Conservation (phyloP, 1,140 invertebrate species). For the Mylabris phalerata region DNA sequence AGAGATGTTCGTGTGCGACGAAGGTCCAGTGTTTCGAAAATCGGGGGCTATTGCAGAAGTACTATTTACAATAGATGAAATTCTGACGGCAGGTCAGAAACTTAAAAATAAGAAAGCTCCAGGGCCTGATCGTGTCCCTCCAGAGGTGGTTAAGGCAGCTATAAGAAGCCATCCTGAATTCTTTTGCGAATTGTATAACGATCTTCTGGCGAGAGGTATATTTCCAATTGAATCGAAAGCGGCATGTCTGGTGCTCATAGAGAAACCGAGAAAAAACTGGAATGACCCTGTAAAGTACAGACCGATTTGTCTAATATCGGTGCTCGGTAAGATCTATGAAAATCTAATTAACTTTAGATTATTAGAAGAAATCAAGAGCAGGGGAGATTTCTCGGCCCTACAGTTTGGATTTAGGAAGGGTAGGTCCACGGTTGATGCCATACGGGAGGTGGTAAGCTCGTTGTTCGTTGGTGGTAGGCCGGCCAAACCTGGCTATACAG, state of each 20-base stretch:
- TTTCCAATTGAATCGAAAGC: not conserved
- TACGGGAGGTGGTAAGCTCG: not conserved
- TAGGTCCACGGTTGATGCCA: not conserved
- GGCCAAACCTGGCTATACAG: too few species aligned
- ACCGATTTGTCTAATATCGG: slow-evolving; percentile 1
- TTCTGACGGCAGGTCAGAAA: not conserved
- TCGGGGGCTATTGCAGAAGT: not conserved
- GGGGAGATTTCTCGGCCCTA: too few species aligned
- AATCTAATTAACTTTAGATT: slow-evolving; percentile 4
- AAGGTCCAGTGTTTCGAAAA: not conserved
- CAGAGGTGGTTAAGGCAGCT: not conserved
- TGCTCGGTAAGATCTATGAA: not conserved
- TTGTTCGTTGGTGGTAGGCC: too few species aligned
- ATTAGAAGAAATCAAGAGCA: not conserved
- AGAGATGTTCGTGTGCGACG: not conserved
- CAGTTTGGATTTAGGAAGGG: too few species aligned
- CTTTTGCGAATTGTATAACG: not conserved
- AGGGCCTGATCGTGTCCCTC: slow-evolving; percentile 4
- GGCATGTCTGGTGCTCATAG: not conserved
- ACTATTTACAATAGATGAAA: not conserved
- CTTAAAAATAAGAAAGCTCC: slow-evolving; percentile 9
- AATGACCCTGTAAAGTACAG: not conserved
- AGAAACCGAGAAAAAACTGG: too few species aligned
- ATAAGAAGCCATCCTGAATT: not conserved
- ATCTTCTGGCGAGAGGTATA: not conserved